Evolutionary conservation across 1,140 invertebrate genomes (phyloP), one percentile per base, ranked within the genome.

Genomic region (Drosophila ogumai): DNA sequence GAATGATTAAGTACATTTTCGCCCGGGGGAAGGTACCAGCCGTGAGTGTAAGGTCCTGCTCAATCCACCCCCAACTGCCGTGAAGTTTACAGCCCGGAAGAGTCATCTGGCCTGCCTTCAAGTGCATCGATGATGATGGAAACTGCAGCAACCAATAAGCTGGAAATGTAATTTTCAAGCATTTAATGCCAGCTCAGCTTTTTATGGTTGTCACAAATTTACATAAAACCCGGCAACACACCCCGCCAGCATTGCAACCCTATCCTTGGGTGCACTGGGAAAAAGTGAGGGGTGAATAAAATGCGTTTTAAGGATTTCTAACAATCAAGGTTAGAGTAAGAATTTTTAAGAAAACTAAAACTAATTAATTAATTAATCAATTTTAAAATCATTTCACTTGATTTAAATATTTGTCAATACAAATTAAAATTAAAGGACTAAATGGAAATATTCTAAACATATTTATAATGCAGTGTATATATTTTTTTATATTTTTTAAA

Each of bases 1-100:
- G 79, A 82, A 91, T 91, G 90, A 91, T 91, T 91, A 91, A 91
- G 90, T 91, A 91, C 90, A 55, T 91, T 91, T 79, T 79, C 67
- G 34, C 59, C 72, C 88, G 66, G 47, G 59, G 61, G 61, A 90
- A 76, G 61, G 74, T 54, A 34, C 46, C 56, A 13, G 36, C 34
- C 36, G 38, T 22, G 44, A 63, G 19, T 9, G n/a, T 47, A 61
- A 46, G 44, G 61, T 67, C 36, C 46, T 22, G 25, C 9, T 32
- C 8, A 2, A 31, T 46, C 47, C 72, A 75, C 72, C 72, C 67
- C 43, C 57, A n/a, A 31, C 22, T 32, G 8, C 28, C 3, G 25
- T 9, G 17, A 67, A 67, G 31, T 46, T 55, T 8, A 28, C 0
- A 69, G 10, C 36, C 66, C 66, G 61, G 47, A 49, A 67, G 63